Evolutionary conservation across 2,888 invertebrate genomes (phyloP), one percentile per base, ranked within the genome.

Genomic region (Drosophila histrio): DNA sequence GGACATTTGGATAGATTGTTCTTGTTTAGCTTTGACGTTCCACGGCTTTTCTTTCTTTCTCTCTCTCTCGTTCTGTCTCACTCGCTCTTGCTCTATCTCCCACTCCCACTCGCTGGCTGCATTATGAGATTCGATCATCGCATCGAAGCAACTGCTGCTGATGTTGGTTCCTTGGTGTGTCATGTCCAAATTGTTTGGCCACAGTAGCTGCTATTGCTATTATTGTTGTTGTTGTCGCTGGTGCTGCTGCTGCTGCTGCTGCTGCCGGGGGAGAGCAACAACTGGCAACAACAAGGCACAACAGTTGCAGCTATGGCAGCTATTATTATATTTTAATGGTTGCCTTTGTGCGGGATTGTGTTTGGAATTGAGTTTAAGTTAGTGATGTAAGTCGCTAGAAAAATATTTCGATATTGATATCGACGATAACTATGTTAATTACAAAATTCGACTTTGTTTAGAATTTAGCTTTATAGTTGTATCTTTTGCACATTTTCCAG

Each of bases 1-100:
- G 82, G 85, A 87, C 85, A 80, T 87, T 84, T 87, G 82, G 86
- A 87, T 87, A 80, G 87, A 87, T 87, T 85, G 88, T 87, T 87
- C 86, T 86, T 86, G 84, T 81, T 87, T 83, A 79, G 77, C 79
- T 82, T 79, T 84, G 87, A 79, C 85, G 87, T 75, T 50, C 38
- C 61, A 47, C 36, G 30, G 28, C 46, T 11, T 17, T n/a, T 32
- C 49, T 38, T 9, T 56, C 56, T 19, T 17, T 11, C 28, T 63
- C 52, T 32, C 13, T 11, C 38, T 13, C 15, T n/a, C 24, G 5
- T 13, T 5, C 28, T 22, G 26, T 7, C 44, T 6, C 19, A 17
- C 26, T 32, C 36, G 30, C 30, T 24, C 47, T 19, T 0, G 4
- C 32, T 13, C 7, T 15, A 4, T 49, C 44, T 13, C 36, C 26